Conservation (phyloP, 2,797 vertebrate species). For the Leuciscus waleckii region DNA sequence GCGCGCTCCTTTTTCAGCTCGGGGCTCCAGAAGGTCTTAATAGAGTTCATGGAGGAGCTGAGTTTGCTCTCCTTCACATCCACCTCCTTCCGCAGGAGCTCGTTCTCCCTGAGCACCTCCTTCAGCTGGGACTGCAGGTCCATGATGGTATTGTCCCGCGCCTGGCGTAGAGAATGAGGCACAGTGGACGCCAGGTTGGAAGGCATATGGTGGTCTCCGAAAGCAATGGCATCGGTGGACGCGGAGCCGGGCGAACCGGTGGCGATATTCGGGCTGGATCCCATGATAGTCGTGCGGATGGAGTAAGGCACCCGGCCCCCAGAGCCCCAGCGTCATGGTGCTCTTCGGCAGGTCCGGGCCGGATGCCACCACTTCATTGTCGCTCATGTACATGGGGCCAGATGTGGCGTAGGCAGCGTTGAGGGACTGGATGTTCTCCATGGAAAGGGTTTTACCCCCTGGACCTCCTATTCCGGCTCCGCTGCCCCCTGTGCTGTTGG, state of each 20-base stretch:
- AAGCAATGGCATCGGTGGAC: slow-evolving; percentile 89
- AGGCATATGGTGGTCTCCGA: slow-evolving; percentile 88
- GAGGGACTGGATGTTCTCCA: slow-evolving; percentile 98
- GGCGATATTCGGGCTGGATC: slow-evolving; percentile 94
- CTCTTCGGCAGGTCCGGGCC: slow-evolving; percentile 87
- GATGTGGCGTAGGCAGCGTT: slow-evolving; percentile 96
- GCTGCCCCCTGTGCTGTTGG: slow-evolving; percentile 88
- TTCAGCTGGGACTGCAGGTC: slow-evolving; percentile 95
- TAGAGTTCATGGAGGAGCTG: slow-evolving; percentile 90
- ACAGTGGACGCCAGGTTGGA: slow-evolving; percentile 91
- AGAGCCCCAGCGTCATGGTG: slow-evolving; percentile 96
- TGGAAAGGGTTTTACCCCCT: slow-evolving; percentile 93
- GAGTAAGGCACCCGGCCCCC: slow-evolving; percentile 85
- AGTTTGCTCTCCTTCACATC: slow-evolving; percentile 90
- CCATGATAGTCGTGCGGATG: slow-evolving; percentile 88
- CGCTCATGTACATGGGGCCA: slow-evolving; percentile 92
- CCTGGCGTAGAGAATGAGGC: slow-evolving; percentile 94
- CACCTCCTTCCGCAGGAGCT: slow-evolving; percentile 91
- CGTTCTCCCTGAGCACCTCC: slow-evolving; percentile 93
- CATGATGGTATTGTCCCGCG: slow-evolving; percentile 92
- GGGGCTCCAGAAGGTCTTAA: slow-evolving; percentile 90
- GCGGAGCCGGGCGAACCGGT: slow-evolving; percentile 74
- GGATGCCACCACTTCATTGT: slow-evolving; percentile 74
- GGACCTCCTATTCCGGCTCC: slow-evolving; percentile 82
- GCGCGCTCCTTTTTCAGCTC: slow-evolving; percentile 89